Conservation (phyloP, 2,797 vertebrate genomes). For the Meriones psammophilus region DNA sequence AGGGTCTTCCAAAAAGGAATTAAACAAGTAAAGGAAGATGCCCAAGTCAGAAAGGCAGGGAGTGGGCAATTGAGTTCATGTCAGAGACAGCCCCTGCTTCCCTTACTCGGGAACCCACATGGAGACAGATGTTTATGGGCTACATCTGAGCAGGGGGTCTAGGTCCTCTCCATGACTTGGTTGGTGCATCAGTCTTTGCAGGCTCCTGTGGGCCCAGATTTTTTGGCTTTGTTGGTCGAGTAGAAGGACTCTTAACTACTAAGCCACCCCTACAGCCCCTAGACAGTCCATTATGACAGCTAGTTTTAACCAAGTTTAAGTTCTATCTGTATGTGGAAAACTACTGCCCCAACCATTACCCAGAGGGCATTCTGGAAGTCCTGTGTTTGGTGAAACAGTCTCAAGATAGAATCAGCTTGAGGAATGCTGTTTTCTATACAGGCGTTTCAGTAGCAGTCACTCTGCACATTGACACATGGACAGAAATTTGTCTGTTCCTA, state of each 20-base stretch:
- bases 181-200: too few species aligned
- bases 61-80: not conserved
- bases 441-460: not conserved
- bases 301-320: slow-evolving; percentile 34
- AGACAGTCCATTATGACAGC: slow-evolving; percentile 9
- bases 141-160: too few species aligned
- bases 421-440: not conserved
- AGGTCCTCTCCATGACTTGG: too few species aligned
- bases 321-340: slow-evolving; percentile 41
- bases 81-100: too few species aligned
- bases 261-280: not conserved
- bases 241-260: not conserved
- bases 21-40: slow-evolving; percentile 27
- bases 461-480: not conserved
- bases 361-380: slow-evolving; percentile 35
- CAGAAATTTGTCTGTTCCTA: not conserved
- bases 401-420: not conserved
- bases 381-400: slow-evolving; percentile 24
- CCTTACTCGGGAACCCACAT: too few species aligned
- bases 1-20: slow-evolving; percentile 24
- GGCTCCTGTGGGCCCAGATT: too few species aligned
- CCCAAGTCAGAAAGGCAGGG: not conserved
- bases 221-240: not conserved
- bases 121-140: too few species aligned
- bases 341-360: not conserved